Percentiles rank a stretch among this genome's conserved stretches.
Conservation (phyloP, 1,140 invertebrate genomes). For the Pomacea maculata region DNA sequence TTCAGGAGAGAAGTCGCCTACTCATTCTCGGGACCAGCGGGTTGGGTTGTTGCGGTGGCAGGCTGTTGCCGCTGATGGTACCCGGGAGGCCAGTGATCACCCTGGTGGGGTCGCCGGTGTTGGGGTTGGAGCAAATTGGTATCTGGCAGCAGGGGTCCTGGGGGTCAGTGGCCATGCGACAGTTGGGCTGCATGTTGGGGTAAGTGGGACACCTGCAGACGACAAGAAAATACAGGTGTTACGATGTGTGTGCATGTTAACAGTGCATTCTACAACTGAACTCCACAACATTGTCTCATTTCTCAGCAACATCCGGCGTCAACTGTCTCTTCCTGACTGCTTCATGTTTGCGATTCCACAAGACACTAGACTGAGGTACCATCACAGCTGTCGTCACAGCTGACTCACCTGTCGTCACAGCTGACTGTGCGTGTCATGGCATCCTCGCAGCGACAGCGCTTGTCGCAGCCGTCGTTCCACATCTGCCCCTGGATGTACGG, state of each 20-base stretch:
- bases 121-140: slow-evolving; percentile 34
- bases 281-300: neutral
- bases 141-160: slow-evolving; percentile 38
- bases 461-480: slow-evolving; percentile 49
- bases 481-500: slow-evolving; percentile 44
- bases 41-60: slow-evolving; percentile 22
- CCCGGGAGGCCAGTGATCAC: slow-evolving; percentile 32
- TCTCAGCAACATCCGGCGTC: neutral
- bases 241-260: neutral
- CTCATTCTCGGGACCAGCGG: neutral
- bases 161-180: slow-evolving; percentile 38
- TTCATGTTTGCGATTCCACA: neutral
- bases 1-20: neutral
- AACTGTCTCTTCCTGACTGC: neutral
- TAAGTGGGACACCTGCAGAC: slow-evolving; percentile 35
- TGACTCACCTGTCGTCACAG: slow-evolving; percentile 48
- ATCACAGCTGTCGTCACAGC: neutral
- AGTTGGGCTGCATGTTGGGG: slow-evolving; percentile 25
- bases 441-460: slow-evolving; percentile 50
- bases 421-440: slow-evolving; percentile 37
- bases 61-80: slow-evolving; percentile 27
- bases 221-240: no score
- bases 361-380: neutral
- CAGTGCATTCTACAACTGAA: neutral
- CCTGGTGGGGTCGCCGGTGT: slow-evolving; percentile 29